phyloP scores from a whole-genome alignment of 2,113 vertebrate species.

The Cygnus buccinator region DNA sequence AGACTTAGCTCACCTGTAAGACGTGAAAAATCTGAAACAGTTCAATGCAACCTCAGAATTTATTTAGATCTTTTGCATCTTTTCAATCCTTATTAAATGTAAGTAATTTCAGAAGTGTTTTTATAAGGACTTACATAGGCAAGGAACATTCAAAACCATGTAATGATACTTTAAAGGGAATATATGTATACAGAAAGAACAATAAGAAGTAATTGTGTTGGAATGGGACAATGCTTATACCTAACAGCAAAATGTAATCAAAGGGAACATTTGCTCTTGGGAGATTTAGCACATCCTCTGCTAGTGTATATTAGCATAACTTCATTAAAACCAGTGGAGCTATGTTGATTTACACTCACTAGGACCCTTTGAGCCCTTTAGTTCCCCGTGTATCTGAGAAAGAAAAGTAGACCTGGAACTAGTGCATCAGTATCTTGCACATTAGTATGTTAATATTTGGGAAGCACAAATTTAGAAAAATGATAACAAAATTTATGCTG shows the following conservation, averaged over 20 bases:
- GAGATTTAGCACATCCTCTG: neutral
- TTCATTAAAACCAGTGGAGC: conserved; percentile 11
- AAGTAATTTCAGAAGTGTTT: neutral
- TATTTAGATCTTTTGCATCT: neutral
- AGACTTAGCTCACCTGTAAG: neutral
- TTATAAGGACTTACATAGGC: neutral
- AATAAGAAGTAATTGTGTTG: neutral
- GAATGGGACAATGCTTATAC: neutral
- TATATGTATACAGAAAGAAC: neutral
- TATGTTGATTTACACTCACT: neutral
- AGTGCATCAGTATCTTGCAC: neutral
- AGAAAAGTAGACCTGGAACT: neutral
- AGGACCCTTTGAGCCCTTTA: neutral
- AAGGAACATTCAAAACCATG: neutral
- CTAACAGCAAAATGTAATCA: conserved; percentile 37
- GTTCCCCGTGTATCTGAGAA: neutral
- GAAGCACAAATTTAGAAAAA: neutral
- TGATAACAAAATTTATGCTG: neutral
- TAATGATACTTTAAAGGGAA: neutral
- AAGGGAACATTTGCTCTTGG: neutral
- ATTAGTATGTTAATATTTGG: neutral
- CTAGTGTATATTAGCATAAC: neutral
- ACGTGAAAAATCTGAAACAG: neutral
- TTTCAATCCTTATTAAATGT: neutral
- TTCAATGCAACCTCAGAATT: neutral